Conservation (phyloP, 2,113 vertebrate species). For the Brachyistius frenatus region DNA sequence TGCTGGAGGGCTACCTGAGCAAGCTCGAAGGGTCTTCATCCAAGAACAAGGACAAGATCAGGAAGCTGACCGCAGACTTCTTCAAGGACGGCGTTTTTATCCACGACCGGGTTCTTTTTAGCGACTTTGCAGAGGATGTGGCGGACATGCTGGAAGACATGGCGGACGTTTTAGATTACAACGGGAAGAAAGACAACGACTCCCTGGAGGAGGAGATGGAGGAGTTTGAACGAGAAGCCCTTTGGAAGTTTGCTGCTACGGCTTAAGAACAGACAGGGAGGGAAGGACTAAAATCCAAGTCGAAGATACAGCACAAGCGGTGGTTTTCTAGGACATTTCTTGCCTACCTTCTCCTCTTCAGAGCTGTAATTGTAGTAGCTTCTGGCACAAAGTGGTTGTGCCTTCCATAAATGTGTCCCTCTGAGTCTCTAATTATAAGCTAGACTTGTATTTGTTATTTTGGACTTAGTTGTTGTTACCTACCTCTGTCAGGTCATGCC, state of each 20-base stretch:
- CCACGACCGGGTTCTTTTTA: constrained; percentile 88
- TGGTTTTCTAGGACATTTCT: constrained; percentile 58
- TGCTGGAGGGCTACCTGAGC: constrained; percentile 87
- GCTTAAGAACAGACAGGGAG: constrained; percentile 38
- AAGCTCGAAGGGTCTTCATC: constrained; percentile 69
- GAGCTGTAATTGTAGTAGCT: constrained; percentile 70
- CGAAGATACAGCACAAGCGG: constrained; percentile 47
- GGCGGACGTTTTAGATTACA: constrained; percentile 88
- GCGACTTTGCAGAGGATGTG: constrained; percentile 86
- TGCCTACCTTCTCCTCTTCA: constrained; percentile 52
- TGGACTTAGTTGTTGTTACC: constrained; percentile 73
- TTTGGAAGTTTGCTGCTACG: constrained; percentile 80
- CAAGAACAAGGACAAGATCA: constrained; percentile 79
- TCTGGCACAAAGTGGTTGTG: constrained; percentile 65
- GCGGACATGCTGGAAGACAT: constrained; percentile 88
- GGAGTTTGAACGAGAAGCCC: constrained; percentile 89
- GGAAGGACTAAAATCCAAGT: constrained; percentile 17
- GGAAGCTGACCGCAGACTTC: constrained; percentile 69
- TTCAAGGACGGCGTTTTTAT: constrained; percentile 87
- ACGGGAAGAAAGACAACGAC: constrained; percentile 64
- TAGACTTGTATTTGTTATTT: constrained; percentile 68
- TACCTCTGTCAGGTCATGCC: constrained; percentile 72
- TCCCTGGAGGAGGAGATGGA: constrained; percentile 87
- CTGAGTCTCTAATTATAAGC: constrained; percentile 74
- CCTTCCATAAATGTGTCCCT: constrained; percentile 65